Percentiles rank a stretch among this genome's conserved stretches.
Conservation (phyloP, 2,888 invertebrate species). For the Pogonocherus hispidulus region DNA sequence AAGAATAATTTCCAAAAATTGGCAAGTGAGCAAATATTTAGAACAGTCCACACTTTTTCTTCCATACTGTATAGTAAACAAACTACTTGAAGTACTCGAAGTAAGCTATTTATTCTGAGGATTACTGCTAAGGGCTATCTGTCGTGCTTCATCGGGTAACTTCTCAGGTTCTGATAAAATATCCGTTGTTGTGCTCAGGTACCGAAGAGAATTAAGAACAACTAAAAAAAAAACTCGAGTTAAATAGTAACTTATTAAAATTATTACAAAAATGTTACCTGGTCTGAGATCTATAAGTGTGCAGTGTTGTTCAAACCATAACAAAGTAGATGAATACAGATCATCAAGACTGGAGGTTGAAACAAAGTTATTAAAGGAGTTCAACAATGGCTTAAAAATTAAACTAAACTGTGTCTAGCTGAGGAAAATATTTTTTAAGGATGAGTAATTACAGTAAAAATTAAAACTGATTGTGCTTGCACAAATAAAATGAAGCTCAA, state of each 20-base stretch:
- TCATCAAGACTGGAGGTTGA: constrained; percentile 93
- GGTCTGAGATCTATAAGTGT: constrained; percentile 94
- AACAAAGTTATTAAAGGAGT: constrained; percentile 92
- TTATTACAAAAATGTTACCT: constrained; percentile 81
- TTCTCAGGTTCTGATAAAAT: constrained; percentile 91
- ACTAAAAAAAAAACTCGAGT: constrained; percentile 73
- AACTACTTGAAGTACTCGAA: neutral
- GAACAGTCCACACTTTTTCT: too few relatives aligned
- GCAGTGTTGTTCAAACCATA: constrained; percentile 98
- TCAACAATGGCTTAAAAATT: constrained; percentile 89
- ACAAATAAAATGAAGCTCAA: too few relatives aligned
- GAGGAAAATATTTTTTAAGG: constrained; percentile 69
- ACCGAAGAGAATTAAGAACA: constrained; percentile 90
- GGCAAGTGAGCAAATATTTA: too few relatives aligned
- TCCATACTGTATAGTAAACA: neutral
- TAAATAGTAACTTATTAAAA: neutral
- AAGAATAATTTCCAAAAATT: too few relatives aligned
- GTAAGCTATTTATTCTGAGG: constrained; percentile 38
- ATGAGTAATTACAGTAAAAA: too few relatives aligned
- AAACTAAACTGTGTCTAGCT: constrained; percentile 85
- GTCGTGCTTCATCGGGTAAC: constrained; percentile 90
- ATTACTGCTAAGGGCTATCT: constrained; percentile 72
- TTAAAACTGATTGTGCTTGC: too few relatives aligned
- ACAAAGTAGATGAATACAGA: constrained; percentile 89
- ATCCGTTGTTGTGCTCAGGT: constrained; percentile 92